Evolutionary conservation across 2,888 invertebrate genomes (phyloP).

Genomic region (Rhodophaea formosa): DNA sequence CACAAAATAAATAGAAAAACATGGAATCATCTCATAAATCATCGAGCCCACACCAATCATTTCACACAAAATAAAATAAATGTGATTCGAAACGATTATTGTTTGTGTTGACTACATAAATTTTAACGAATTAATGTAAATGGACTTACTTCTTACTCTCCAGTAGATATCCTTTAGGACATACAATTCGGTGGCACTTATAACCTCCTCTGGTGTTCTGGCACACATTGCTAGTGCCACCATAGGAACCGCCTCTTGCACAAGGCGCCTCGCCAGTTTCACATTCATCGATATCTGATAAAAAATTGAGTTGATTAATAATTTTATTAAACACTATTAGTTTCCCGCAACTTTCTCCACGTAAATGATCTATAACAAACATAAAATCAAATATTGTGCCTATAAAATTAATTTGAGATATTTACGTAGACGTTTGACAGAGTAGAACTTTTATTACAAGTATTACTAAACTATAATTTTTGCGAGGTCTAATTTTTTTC

Average conservation of each 20-base stretch:
- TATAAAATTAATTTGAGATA: not conserved
- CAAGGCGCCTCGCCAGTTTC: slow-evolving; percentile 88
- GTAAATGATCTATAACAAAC: too few species aligned
- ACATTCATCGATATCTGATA: slow-evolving; percentile 89
- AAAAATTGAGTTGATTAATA: not conserved
- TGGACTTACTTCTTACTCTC: slow-evolving; percentile 90
- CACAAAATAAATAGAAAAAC: too few species aligned
- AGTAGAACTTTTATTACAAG: not conserved
- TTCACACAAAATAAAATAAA: too few species aligned
- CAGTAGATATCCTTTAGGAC: slow-evolving; percentile 91
- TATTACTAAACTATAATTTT: not conserved
- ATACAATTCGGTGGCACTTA: slow-evolving; percentile 91
- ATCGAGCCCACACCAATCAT: too few species aligned
- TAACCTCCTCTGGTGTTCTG: slow-evolving; percentile 94
- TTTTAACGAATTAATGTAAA: not conserved
- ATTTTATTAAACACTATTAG: too few species aligned
- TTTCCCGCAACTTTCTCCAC: too few species aligned
- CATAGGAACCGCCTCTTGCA: slow-evolving; percentile 80
- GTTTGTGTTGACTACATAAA: too few species aligned
- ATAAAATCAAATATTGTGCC: too few species aligned
- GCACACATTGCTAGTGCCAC: slow-evolving; percentile 83
- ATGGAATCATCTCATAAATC: too few species aligned
- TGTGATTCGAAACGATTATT: not conserved
- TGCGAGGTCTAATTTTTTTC: not conserved
- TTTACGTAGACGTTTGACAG: not conserved